phyloP scores from a whole-genome alignment of 30 jellyfish, hydroid and myxozoan species.

The Sanderia malayensis region DNA sequence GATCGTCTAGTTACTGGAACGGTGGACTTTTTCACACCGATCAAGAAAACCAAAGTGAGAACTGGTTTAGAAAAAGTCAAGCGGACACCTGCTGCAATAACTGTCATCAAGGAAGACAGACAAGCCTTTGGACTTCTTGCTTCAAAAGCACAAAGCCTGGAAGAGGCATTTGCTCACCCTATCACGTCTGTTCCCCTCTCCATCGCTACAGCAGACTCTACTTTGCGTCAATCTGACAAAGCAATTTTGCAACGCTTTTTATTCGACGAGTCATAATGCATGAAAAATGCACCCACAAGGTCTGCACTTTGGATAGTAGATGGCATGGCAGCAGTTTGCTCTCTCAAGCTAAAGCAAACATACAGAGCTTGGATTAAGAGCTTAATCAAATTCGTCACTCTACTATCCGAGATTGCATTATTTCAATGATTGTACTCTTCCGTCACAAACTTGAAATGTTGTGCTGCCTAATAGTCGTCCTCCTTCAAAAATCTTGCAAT shows the following conservation, averaged over 20 bases:
- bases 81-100: conserved; percentile 21
- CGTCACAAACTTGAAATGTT: conserved; percentile 40
- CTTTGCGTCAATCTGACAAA: conserved; percentile 19
- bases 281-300: conserved; percentile 9
- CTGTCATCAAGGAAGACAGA: conserved; percentile 21
- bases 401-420: conserved; percentile 7
- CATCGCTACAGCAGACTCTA: conserved; percentile 14
- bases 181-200: conserved; percentile 14
- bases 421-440: conserved; percentile 38
- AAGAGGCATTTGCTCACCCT: conserved; percentile 2
- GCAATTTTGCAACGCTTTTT: conserved; percentile 36
- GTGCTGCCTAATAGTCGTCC: conserved; percentile 38
- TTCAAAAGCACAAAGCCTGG: conserved; percentile 6
- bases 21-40: conserved; percentile 45
- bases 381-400: conserved; percentile 24
- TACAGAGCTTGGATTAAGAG: conserved; percentile 39
- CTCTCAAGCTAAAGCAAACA: conserved; percentile 33
- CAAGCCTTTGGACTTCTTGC: neutral
- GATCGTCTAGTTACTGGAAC: conserved; percentile 47
- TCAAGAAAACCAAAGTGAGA: conserved; percentile 39
- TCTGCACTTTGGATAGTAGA: conserved; percentile 31
- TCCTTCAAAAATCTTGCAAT: conserved; percentile 43
- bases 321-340: conserved; percentile 44
- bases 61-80: conserved; percentile 33
- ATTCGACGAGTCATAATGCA: conserved; percentile 51